phyloP scores from a whole-genome alignment of 2,797 vertebrate species.

The Pseudocheirus occidentalis region DNA sequence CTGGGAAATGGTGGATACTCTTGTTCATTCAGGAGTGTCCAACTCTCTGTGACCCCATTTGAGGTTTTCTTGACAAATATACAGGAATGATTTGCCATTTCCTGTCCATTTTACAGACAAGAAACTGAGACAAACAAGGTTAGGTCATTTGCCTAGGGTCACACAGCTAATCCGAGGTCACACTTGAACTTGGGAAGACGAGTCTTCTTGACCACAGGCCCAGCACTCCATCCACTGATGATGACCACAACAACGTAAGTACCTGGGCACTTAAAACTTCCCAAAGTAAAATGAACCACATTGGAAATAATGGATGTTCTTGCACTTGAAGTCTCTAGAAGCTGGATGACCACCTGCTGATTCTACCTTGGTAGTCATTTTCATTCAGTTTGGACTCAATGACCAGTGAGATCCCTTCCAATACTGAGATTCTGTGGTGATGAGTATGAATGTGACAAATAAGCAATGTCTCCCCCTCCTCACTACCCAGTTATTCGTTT shows the following conservation, averaged over 20 bases:
- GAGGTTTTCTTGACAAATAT: not conserved
- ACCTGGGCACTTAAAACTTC: not conserved
- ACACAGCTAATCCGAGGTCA: not conserved
- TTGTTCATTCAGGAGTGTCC: not conserved
- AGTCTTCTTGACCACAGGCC: not conserved
- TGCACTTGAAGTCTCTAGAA: not conserved
- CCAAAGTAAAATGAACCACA: not conserved
- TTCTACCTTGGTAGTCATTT: not conserved
- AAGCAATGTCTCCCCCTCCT: not conserved
- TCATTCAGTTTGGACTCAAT: not conserved
- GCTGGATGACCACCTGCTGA: not conserved
- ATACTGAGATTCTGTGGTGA: conserved; percentile 2
- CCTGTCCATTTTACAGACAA: not conserved
- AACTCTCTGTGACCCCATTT: not conserved
- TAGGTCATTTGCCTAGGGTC: not conserved
- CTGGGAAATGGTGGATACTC: not conserved
- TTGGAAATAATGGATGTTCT: not conserved
- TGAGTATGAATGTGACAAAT: conserved; percentile 5
- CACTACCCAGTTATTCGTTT: not conserved
- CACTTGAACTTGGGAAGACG: not conserved
- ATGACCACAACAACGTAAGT: not conserved
- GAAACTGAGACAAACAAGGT: not conserved
- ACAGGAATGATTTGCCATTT: not conserved
- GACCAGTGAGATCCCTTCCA: not conserved
- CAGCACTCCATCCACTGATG: not conserved